Evolutionary conservation across 2,888 invertebrate species (phyloP).

Genomic region (Venusia cambrica): DNA sequence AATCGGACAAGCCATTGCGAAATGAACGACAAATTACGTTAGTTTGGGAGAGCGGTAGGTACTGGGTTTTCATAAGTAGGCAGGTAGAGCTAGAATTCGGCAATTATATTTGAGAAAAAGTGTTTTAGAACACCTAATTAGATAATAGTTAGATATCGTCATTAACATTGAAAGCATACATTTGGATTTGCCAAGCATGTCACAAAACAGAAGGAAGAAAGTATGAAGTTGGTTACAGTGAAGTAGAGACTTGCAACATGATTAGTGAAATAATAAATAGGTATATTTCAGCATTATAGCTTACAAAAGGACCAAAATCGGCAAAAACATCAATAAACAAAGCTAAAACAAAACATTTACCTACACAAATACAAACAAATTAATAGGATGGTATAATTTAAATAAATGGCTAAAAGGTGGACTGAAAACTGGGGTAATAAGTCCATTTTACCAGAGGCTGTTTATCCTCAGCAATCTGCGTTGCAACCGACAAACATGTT

Average conservation of each 20-base stretch:
- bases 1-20: too few species aligned
- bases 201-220: constrained; percentile 10
- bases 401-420: constrained; percentile 58
- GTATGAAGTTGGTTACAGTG: constrained; percentile 11
- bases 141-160: constrained; percentile 17
- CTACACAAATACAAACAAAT: constrained; percentile 35
- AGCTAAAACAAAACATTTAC: constrained; percentile 35
- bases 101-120: too few species aligned
- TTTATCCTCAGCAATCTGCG: constrained; percentile 93
- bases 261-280: constrained; percentile 15
- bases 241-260: constrained; percentile 18
- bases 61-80: too few species aligned
- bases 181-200: constrained; percentile 19
- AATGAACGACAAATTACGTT: too few species aligned
- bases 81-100: too few species aligned
- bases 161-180: constrained; percentile 41
- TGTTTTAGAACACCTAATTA: too few species aligned
- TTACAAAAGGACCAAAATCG: constrained; percentile 19
- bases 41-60: too few species aligned
- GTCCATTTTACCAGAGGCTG: constrained; percentile 92
- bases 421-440: constrained; percentile 63
- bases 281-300: too few species aligned
- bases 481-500: constrained; percentile 74
- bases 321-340: constrained; percentile 28
- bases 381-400: constrained; percentile 33